Evolutionary conservation across 2,113 vertebrate genomes (phyloP).

Genomic region (Cephalopholis sonnerati): DNA sequence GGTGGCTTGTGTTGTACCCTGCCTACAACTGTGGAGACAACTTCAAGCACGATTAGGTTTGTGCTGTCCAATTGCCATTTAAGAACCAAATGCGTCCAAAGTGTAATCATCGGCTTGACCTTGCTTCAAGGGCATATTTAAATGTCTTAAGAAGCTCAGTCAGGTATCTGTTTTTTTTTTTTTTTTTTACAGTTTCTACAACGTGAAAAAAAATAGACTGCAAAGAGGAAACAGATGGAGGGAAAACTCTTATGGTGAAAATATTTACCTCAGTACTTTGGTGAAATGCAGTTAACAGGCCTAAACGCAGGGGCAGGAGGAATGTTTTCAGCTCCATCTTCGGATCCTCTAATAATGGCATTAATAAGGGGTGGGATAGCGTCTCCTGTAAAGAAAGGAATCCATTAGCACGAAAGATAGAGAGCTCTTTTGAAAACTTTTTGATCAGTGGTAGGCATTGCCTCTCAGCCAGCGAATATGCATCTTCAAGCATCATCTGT

Average conservation of each 20-base stretch:
- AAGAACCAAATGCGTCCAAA: constrained; percentile 56
- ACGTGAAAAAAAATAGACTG: constrained; percentile 1
- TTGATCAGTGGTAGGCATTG: constrained; percentile 64
- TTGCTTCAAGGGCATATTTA: constrained; percentile 80
- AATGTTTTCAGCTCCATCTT: constrained; percentile 86
- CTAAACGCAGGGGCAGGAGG: constrained; percentile 83
- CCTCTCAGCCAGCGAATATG: constrained; percentile 78
- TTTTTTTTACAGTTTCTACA: constrained; percentile 17
- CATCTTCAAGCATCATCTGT: constrained; percentile 83
- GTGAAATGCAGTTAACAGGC: constrained; percentile 85
- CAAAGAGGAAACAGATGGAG: constrained; percentile 69
- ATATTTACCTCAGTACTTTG: constrained; percentile 88
- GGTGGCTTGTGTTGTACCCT: constrained; percentile 49
- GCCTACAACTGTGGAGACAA: constrained; percentile 57
- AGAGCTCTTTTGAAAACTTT: constrained; percentile 72
- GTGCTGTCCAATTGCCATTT: constrained; percentile 56
- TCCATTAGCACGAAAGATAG: constrained; percentile 75
- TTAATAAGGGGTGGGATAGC: constrained; percentile 78
- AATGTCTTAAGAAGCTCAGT: constrained; percentile 46
- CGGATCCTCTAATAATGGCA: constrained; percentile 83
- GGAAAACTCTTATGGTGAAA: constrained; percentile 69
- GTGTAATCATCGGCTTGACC: constrained; percentile 76
- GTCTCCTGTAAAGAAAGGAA: constrained; percentile 83
- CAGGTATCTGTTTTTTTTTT: constrained; percentile 17
- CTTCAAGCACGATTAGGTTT: constrained; percentile 48